Conservation (phyloP, 64 coral and sea anemone species). For the Catalaphyllia jardinei region DNA sequence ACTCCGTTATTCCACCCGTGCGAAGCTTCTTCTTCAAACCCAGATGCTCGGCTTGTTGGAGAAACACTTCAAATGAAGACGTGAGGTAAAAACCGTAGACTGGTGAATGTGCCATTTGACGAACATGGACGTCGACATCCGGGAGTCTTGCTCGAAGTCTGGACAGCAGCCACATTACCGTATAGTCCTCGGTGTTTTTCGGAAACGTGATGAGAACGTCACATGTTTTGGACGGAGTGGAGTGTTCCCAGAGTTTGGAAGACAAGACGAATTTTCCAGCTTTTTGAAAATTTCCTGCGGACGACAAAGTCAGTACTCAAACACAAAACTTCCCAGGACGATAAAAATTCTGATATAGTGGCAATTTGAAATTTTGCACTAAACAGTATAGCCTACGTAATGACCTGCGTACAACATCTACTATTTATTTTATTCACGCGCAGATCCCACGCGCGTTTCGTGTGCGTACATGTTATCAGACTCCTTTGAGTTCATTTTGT, state of each 20-base stretch:
- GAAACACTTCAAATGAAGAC: slow-evolving; percentile 73
- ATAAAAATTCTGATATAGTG: too few relatives aligned
- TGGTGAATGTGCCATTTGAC: slow-evolving; percentile 91
- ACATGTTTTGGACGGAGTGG: slow-evolving; percentile 86
- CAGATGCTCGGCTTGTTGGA: slow-evolving; percentile 81
- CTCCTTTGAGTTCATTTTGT: too few relatives aligned
- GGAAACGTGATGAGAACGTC: slow-evolving; percentile 96
- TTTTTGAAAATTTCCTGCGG: slow-evolving; percentile 53
- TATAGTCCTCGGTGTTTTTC: slow-evolving; percentile 92
- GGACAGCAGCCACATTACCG: slow-evolving; percentile 96
- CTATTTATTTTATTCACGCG: too few relatives aligned
- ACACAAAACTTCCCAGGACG: too few relatives aligned
- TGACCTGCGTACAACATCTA: too few relatives aligned
- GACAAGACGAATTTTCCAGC: slow-evolving; percentile 93
- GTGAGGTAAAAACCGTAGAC: slow-evolving; percentile 95
- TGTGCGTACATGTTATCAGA: too few relatives aligned
- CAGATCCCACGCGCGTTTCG: too few relatives aligned
- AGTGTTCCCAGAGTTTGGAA: slow-evolving; percentile 97
- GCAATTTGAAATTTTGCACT: too few relatives aligned
- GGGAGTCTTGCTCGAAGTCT: slow-evolving; percentile 85
- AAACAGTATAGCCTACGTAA: too few relatives aligned
- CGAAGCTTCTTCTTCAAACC: slow-evolving; percentile 83
- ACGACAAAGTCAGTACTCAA: not conserved
- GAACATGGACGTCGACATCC: slow-evolving; percentile 87
- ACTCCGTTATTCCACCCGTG: slow-evolving; percentile 93